Base-by-base conservation (phyloP, 2,797 vertebrate genomes). In the Argyrosomus regius region DNA sequence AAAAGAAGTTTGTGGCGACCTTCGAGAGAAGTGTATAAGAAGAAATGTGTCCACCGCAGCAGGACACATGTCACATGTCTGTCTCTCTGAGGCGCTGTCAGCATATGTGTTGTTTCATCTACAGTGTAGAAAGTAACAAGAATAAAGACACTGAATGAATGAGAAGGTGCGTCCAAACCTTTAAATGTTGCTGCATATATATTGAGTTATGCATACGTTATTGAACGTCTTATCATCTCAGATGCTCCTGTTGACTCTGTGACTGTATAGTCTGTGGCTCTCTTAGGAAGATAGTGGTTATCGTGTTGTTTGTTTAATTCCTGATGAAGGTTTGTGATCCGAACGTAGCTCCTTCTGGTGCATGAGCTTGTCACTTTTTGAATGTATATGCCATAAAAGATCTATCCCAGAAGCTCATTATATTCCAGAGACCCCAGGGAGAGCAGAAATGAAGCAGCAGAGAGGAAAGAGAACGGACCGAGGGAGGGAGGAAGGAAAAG, bases 351-450 rank as follows among this genome's bases (percentile, higher is more conserved):
- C 8, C 35, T 35, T 35, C 7, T 35, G 35, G 35, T 57, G 58
- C 5, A 0, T 4, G 16, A 20, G 39, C 7, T 65, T 20, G 35
- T 16, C 13, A 16, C 22, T 6, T 68, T 50, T 63, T n/a, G 0
- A 24, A 69, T 52, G 41, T 22, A 18, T 7, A 60, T 22, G 17
- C 14, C 62, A 63, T 3, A 35, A 46, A 58, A 75, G 14, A 12
- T 26, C 12, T 2, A 50, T 59, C 9, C 20, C 6, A 54, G 13
- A 49, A 75, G 46, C 16, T 66, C 28, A 13, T 41, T 9, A 22
- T 7, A 35, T 20, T 58, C 6, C 24, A 68, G 67, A 57, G 20
- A 52, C 71, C 66, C 12, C 63, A 16, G 59, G n/a, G 39, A 62
- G 58, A 59, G 22, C 49, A 57, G 39, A 60, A 12, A 1, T 17